Percentiles rank a stretch among this genome's conserved stretches.
phyloP scores from a whole-genome alignment of 1,140 invertebrate species.

The Campoletis sonorensis region DNA sequence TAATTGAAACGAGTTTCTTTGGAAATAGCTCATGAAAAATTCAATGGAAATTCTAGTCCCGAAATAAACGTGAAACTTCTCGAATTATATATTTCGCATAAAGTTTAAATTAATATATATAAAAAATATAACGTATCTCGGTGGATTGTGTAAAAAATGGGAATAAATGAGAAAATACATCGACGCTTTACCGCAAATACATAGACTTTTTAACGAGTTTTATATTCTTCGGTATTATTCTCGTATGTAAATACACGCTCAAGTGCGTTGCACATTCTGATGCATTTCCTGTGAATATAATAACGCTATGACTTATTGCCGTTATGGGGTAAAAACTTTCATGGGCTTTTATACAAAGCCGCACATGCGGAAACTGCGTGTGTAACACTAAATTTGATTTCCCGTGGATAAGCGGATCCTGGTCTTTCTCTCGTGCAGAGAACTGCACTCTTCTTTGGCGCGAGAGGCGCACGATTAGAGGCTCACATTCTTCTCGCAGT shows the following conservation, averaged over 20 bases:
- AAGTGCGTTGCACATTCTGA: neutral
- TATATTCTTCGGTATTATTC: neutral
- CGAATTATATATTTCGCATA: too few species aligned
- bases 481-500: neutral
- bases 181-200: neutral
- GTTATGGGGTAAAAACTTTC: slow-evolving; percentile 3
- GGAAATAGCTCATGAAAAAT: too few species aligned
- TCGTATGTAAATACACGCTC: neutral
- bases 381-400: slow-evolving; percentile 15
- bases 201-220: neutral
- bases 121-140: too few species aligned
- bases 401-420: slow-evolving; percentile 1
- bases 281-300: neutral
- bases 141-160: neutral
- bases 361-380: neutral
- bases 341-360: neutral
- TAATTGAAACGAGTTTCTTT: too few species aligned
- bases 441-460: neutral
- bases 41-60: too few species aligned
- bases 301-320: neutral
- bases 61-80: too few species aligned
- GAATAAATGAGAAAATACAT: neutral
- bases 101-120: too few species aligned
- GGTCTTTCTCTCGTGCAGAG: neutral
- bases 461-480: neutral